Base-by-base conservation (phyloP, 2,888 invertebrate genomes). In the Drosophila parthenogenetica region DNA sequence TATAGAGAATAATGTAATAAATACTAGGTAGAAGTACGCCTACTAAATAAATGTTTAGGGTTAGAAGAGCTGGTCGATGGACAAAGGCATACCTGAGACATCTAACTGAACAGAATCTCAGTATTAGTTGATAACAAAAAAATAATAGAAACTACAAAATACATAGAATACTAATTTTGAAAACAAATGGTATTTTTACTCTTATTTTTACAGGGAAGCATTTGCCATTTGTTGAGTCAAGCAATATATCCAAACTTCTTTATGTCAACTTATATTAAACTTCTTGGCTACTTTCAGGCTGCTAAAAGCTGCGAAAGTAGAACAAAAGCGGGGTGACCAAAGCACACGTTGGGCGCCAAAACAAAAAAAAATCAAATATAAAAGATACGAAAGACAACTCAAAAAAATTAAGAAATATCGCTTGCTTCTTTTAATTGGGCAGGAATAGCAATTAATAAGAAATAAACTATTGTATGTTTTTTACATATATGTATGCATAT, bases 71-170 rank as follows among this genome's bases (percentile, higher is more conserved):
- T 43, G 61, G 63, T 55, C 67, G 63, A 55, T 75, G 66, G 48
- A 32, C 58, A 40, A 29, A 29, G 45, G 59, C 25, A 72, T 40
- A 72, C 75, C 79, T 81, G 79, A 79, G 78, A 83, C 81, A 74
- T 74, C 85, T 73, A 86, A 75, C 73, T 68, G 79, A 73, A 77
- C 54, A 81, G 85, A 85, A 85, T 85, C 85, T 85, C 85, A 85
- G 85, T 85, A 85, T 85, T 85, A 85, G 66, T 77, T 73, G 82
- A 58, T 60, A 67, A 82, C n/a, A n/a, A 43, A 51, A 50, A 35
- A 67, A 17, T 22, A 43, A 49, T 37, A 46, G 13, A 55, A 49
- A 54, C 46, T 16, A 45, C 16, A 57, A 74, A 63, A 69, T 49
- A 73, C 48, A 53, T 37, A 68, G 42, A 57, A 66, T 29, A 66